Base-by-base conservation (phyloP, 2,888 invertebrate species). In the Subacronicta megacephala region DNA sequence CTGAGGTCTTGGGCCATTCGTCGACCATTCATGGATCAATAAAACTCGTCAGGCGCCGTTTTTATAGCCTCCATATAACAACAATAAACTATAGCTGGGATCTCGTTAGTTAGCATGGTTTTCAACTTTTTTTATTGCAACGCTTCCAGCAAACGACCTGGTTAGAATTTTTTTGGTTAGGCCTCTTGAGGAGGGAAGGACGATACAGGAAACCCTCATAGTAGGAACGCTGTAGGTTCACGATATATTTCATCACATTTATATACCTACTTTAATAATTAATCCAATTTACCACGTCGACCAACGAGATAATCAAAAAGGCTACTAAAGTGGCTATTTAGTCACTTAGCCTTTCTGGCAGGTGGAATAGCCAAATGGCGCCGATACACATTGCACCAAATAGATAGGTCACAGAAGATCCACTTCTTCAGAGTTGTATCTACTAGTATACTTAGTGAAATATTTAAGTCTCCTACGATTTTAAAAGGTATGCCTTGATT, bases 11-110 rank as follows among this genome's bases (percentile, higher is more conserved):
- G 55, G 60, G 43, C 70, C 66, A 71, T 71, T 66, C 72, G 66
- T 62, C 59, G 65, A 45, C 62, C 69, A 70, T 79, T 72, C 74
- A 70, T 64, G 59, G 67, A 70, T 77, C 75, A 71, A 77, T 75
- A 75, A 75, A 75, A 75, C 45, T 62, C 46, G 63, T 65, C 69
- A 76, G 78, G 82, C 84, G 82, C 79, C 80, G 65, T 74, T 83
- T 84, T 84, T 84, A 84, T 81, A 63, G 62, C 64, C 57, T 66
- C 67, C 57, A 67, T 73, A 80, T 72, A 78, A 64, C 67, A 71
- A 73, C 70, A 78, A 79, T 82, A 82, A 78, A 79, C 72, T 63
- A 70, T 64, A 59, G 54, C 61, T 66, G 67, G 75, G 57, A 71
- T 43, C 77, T 83, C 78, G 82, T 82, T 83, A 76, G 78, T 62